Conservation (phyloP, 2,888 invertebrate species). For the Drosophila mimetica region DNA sequence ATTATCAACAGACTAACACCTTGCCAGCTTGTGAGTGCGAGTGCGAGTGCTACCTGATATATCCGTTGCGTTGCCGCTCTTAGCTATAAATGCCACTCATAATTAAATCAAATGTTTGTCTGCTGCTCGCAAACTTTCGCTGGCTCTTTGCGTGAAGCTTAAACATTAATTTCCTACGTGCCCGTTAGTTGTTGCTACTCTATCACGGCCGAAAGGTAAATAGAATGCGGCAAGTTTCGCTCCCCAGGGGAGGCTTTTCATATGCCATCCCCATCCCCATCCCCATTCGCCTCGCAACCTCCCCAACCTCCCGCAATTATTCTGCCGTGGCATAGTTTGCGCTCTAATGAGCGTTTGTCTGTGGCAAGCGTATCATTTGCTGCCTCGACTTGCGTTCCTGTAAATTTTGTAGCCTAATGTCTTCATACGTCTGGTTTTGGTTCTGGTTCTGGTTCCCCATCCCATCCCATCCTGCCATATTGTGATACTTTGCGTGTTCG, state of each 20-base stretch:
- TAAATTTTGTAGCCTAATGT: constrained; percentile 56
- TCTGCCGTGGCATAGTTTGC: constrained; percentile 40
- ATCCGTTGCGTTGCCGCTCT: constrained; percentile 46
- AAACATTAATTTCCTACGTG: constrained; percentile 75
- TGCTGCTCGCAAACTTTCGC: constrained; percentile 57
- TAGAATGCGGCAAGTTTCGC: constrained; percentile 54
- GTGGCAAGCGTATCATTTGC: constrained; percentile 67
- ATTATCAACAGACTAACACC: constrained; percentile 84
- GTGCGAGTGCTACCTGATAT: constrained; percentile 23
- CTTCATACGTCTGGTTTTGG: constrained; percentile 21
- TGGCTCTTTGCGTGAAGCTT: constrained; percentile 74
- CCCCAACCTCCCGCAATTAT: not conserved
- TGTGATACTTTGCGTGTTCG: constrained; percentile 60
- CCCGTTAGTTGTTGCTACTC: constrained; percentile 41
- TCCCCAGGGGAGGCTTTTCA: constrained; percentile 53
- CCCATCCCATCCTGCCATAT: constrained; percentile 15
- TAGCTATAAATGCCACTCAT: constrained; percentile 84
- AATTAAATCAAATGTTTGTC: constrained; percentile 83
- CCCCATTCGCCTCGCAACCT: too few species aligned
- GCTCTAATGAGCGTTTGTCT: constrained; percentile 65
- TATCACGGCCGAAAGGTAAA: constrained; percentile 75
- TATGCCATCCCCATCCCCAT: constrained; percentile 41
- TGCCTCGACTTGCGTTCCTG: constrained; percentile 27
- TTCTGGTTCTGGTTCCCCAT: not conserved
- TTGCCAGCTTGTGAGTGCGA: constrained; percentile 51